phyloP scores from a whole-genome alignment of 1,140 invertebrate species.

The Sminthurinus signatus region DNA sequence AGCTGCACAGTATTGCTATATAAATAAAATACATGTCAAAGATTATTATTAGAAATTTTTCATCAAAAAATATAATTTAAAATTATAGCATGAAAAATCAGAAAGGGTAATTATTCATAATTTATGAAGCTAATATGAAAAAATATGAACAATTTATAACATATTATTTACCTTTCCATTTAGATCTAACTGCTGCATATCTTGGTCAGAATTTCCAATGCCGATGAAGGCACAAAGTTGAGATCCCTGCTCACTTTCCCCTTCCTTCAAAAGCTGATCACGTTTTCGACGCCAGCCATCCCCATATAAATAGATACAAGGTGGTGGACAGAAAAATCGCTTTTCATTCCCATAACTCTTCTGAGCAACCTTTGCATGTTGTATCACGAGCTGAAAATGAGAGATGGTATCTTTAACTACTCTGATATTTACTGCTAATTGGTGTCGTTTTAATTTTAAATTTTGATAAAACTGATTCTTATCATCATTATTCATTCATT shows the following conservation, averaged over 20 bases:
- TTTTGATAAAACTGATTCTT: too few species aligned
- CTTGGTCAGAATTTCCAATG: constrained; percentile 96
- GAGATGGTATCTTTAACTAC: too few species aligned
- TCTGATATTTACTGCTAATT: too few species aligned
- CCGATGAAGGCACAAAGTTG: constrained; percentile 97
- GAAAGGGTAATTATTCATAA: too few species aligned
- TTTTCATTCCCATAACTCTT: constrained; percentile 99
- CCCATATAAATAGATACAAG: constrained; percentile 96
- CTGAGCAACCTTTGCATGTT: constrained; percentile 98
- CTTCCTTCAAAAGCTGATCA: constrained; percentile 80
- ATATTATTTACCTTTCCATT: constrained; percentile 62
- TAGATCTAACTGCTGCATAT: constrained; percentile 92
- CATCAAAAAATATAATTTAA: too few species aligned
- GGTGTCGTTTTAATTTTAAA: too few species aligned
- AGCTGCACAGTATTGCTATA: constrained; percentile 95
- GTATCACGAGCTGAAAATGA: constrained; percentile 93
- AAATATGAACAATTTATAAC: neutral
- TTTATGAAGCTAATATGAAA: neutral
- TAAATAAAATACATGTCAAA: too few species aligned
- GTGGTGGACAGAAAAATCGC: constrained; percentile 98
- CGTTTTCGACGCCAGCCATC: constrained; percentile 93
- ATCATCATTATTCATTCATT: too few species aligned
- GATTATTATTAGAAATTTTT: too few species aligned
- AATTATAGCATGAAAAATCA: too few species aligned
- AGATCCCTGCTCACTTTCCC: constrained; percentile 78